Evolutionary conservation across 2,888 invertebrate species (phyloP).

Genomic region (Dione juno): DNA sequence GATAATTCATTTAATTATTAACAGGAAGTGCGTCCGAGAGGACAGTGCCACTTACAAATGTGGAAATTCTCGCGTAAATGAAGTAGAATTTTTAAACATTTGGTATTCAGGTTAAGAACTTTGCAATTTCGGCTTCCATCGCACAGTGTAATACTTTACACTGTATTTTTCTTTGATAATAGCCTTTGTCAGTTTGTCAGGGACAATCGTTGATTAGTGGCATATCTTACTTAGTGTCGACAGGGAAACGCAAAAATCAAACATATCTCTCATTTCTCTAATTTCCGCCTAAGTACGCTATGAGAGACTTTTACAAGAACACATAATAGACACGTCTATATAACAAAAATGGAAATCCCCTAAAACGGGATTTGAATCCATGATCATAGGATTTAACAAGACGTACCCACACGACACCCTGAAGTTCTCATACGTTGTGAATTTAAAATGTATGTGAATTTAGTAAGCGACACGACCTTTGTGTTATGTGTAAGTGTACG

Average conservation of each 20-base stretch:
- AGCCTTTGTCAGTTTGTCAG: too few species aligned
- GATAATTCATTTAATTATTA: slow-evolving; percentile 4
- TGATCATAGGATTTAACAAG: too few species aligned
- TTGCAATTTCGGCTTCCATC: not conserved
- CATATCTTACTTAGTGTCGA: too few species aligned
- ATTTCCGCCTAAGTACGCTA: too few species aligned
- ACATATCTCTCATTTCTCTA: too few species aligned
- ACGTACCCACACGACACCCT: not conserved
- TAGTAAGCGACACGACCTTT: not conserved
- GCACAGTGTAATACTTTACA: not conserved
- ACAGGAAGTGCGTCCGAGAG: slow-evolving; percentile 5
- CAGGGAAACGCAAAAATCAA: too few species aligned
- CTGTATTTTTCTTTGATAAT: too few species aligned
- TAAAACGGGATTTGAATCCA: too few species aligned
- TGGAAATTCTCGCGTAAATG: slow-evolving; percentile 8
- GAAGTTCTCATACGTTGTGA: not conserved
- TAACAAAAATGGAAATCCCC: too few species aligned
- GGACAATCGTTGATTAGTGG: too few species aligned
- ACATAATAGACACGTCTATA: too few species aligned
- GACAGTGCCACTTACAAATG: slow-evolving; percentile 11
- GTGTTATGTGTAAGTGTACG: not conserved
- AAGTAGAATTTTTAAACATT: slow-evolving; percentile 1
- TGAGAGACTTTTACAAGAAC: too few species aligned
- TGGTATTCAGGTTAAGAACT: not conserved
- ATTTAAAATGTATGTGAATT: not conserved